Conservation (phyloP, 2,113 vertebrate species). For the Ailuropoda melanoleuca region DNA sequence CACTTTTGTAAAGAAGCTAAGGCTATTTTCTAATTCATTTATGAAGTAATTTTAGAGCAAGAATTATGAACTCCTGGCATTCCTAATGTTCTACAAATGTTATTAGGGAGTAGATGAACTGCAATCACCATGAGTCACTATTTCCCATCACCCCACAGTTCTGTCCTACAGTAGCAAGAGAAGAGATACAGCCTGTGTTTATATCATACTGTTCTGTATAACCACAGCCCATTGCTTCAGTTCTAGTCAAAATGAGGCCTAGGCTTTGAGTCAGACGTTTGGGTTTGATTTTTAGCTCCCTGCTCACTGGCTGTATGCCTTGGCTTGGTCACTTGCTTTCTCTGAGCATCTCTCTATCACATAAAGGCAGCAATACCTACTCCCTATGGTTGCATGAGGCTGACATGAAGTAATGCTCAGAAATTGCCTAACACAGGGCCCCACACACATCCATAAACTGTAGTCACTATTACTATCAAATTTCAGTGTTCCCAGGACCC, state of each 20-base stretch:
- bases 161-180: not conserved
- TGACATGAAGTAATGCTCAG: not conserved
- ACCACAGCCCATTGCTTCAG: not conserved
- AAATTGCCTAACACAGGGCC: not conserved
- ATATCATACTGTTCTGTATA: not conserved
- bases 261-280: not conserved
- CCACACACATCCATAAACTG: not conserved
- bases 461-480: not conserved
- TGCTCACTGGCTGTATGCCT: not conserved
- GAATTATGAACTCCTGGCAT: not conserved
- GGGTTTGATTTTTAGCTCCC: not conserved
- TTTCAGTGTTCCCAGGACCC: not conserved
- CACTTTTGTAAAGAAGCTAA: not conserved
- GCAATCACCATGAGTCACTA: not conserved
- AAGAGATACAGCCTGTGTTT: not conserved
- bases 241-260: not conserved
- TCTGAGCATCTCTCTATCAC: not conserved
- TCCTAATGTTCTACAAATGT: not conserved
- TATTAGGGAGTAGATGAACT: not conserved
- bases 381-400: not conserved
- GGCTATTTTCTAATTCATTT: not conserved
- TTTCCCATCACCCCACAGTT: not conserved
- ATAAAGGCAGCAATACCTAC: not conserved
- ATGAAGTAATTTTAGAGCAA: not conserved
- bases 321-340: not conserved